Evolutionary conservation across 2,888 invertebrate species (phyloP), one percentile per base, ranked within the genome.

Genomic region (Melanostoma scalare): DNA sequence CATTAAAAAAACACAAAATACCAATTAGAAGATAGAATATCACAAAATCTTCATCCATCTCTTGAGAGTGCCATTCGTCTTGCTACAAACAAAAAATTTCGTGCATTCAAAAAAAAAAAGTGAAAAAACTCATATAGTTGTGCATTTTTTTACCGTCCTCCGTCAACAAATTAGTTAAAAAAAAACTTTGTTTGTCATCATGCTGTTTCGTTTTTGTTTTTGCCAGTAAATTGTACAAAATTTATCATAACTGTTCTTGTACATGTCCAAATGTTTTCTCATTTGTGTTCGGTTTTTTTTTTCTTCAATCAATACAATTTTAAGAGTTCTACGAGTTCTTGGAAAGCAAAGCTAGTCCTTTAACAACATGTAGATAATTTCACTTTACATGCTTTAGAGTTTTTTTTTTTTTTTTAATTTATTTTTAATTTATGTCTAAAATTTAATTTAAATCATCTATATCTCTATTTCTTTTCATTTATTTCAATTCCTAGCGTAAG

Each of bases 331-430:
- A 58, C 60, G 9, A 55, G 55, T 63, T 75, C 44, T 61, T 71
- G 48, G 52, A 40, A 53, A 77, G 77, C 72, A 48, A 81, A 68
- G 56, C 48, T 61, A 76, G 72, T 44, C 63, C 81, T 73, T 63
- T 73, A 56, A 68, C 20, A 67, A 81, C 67, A 20, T 81, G 81
- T 81, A 81, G 81, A 77, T 77, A 73, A 63, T 77, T 61, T 42
- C 55, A 60, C 53, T 44, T 65, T 75, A 50, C 35, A 58, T 68
- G 77, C 77, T 82, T 80, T 46, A 65, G 56, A 44, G 52, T 50
- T 63, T 67, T 6, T 53, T 44, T 60, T 44, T 52, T 38, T n/a
- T 73, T 67, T 68, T 50, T 30, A 50, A 61, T 42, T 46, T 50
- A 52, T 80, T 44, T 60, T 46, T 56, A 10, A 44, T 9, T 5